These are phyloP conservation scores for Apostichopus californicus DNA, from an alignment of 35 echinoderm and acorn worm genomes.

Conservation along the genomic window DNA sequence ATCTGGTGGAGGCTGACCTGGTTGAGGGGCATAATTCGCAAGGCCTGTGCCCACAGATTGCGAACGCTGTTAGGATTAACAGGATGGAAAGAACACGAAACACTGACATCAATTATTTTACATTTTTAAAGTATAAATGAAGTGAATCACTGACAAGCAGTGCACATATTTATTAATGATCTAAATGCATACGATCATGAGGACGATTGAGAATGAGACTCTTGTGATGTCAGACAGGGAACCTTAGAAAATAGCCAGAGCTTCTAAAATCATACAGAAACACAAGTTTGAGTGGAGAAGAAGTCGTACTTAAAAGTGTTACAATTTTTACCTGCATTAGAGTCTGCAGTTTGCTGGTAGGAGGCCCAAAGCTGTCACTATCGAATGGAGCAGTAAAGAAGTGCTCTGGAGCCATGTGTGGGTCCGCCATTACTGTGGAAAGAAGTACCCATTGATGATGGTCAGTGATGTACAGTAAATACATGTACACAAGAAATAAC, in stretches of 20 bases:
- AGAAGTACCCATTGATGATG: background rate
- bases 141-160: no score
- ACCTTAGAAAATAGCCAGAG: no score
- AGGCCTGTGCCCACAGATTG: conserved; percentile 83
- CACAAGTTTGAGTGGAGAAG: no score
- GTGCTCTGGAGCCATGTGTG: conserved; percentile 88
- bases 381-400: conserved; percentile 96
- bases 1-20: background rate
- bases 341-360: conserved; percentile 84
- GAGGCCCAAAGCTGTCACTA: conserved; percentile 86
- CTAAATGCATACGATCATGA: no score
- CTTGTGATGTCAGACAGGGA: no score
- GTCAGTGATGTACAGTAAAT: background rate
- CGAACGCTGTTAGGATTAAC: conserved; percentile 58
- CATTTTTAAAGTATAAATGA: no score
- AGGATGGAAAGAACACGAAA: background rate
- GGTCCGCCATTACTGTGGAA: conserved; percentile 76
- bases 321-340: conserved; percentile 84
- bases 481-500: background rate
- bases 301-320: background rate
- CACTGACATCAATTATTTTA: background rate
- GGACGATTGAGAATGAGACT: no score
- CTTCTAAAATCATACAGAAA: no score
- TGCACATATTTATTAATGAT: no score
- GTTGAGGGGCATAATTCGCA: conserved; percentile 58